Evolutionary conservation across 2,113 vertebrate genomes (phyloP).

Genomic region (Cyprichromis sp.): DNA sequence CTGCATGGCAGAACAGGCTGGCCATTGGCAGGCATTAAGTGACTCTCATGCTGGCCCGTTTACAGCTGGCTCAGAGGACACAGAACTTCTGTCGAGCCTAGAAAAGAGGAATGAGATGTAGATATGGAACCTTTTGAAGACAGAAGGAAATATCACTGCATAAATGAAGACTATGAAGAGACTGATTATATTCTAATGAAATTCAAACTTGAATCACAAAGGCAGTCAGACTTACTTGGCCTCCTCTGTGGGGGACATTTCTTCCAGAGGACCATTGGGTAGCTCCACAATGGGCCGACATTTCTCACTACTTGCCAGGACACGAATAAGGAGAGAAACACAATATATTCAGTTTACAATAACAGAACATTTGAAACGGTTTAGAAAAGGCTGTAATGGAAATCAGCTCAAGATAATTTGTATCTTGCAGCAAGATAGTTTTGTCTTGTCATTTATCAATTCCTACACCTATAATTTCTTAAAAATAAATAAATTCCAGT

Average conservation of each 20-base stretch:
- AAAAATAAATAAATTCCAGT: not conserved
- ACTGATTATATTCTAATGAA: not conserved
- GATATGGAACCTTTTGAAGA: not conserved
- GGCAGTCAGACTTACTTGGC: constrained; percentile 62
- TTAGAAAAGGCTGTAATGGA: not conserved
- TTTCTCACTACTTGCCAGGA: constrained; percentile 54
- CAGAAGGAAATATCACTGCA: not conserved
- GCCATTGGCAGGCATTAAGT: not conserved
- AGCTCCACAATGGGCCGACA: constrained; percentile 53
- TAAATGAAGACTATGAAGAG: not conserved
- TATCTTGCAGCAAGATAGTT: not conserved
- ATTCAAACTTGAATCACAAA: not conserved
- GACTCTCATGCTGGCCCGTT: constrained; percentile 89
- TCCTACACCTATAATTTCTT: not conserved
- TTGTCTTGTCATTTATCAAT: not conserved
- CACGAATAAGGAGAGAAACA: not conserved
- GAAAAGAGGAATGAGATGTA: not conserved
- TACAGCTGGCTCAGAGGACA: constrained; percentile 74
- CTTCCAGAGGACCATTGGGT: constrained; percentile 69
- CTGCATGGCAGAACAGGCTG: constrained; percentile 63
- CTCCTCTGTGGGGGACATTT: constrained; percentile 53
- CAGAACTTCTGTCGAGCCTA: constrained; percentile 77
- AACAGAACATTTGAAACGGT: not conserved
- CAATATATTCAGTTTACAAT: not conserved
- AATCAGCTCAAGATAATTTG: not conserved